These are phyloP conservation scores for Schizaphis graminum DNA, from an alignment of 2,888 invertebrate genomes.

Conservation along the genomic window DNA sequence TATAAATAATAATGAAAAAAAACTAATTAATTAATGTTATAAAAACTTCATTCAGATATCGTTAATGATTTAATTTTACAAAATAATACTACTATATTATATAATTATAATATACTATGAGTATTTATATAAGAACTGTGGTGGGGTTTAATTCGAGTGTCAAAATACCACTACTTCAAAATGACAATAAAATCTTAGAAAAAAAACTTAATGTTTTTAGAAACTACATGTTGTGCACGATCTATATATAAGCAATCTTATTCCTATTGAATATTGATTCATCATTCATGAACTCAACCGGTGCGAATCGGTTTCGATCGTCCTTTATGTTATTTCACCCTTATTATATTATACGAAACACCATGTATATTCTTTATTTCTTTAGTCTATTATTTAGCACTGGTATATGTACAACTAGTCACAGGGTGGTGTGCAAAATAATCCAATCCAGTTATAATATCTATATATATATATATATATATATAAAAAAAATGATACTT, in stretches of 20 bases:
- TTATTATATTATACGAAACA: not conserved
- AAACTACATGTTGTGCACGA: conserved; percentile 12
- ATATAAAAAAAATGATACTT: not conserved
- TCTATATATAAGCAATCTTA: not conserved
- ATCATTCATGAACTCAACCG: not conserved
- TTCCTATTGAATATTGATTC: not conserved
- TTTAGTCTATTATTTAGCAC: not conserved
- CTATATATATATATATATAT: too few species aligned
- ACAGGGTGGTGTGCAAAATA: not conserved
- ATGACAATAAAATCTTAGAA: conserved; percentile 12
- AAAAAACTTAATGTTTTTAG: conserved; percentile 10
- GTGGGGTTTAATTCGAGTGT: not conserved
- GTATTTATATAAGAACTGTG: not conserved
- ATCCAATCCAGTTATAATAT: not conserved
- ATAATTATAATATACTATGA: not conserved
- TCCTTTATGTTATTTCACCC: not conserved
- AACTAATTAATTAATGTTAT: not conserved
- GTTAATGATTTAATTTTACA: not conserved
- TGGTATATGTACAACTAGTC: not conserved
- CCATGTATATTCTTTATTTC: not conserved
- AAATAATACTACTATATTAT: not conserved
- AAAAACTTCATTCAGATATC: not conserved
- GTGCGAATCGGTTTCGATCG: conserved; percentile 28
- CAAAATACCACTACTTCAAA: conserved; percentile 10
- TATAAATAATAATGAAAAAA: not conserved